Evolutionary conservation across 2,797 vertebrate genomes (phyloP), one percentile per base, ranked within the genome.

Genomic region (Acanthopagrus latus): DNA sequence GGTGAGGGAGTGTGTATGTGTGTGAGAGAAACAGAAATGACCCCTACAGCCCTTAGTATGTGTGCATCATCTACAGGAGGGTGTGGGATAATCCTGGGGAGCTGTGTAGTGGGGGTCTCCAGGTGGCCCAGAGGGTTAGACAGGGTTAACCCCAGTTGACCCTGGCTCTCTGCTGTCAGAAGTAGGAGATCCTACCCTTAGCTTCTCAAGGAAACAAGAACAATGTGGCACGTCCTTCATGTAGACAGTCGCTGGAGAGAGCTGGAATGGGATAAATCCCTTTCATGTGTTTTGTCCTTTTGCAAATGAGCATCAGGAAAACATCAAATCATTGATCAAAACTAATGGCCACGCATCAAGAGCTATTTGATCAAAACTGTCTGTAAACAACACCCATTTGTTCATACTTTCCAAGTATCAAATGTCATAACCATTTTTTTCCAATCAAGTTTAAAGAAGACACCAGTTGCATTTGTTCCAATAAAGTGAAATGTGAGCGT

Each of bases 71-170:
- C 74, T 66, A 50, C 73, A 81, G 85, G 80, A 85, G 85, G 80
- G 52, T 88, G 84, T 84, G 81, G 81, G 87, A 86, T 90, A 88
- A 92, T 93, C 88, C 79, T 76, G 54, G 68, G 72, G 81, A 85
- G 83, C 73, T 68, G 71, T 72, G 67, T 7, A 43, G 76, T 17
- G 68, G 81, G 89, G 86, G 74, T 91, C 86, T 92, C 89, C 90
- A 94, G 93, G 91, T 92, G 92, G 91, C 80, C 80, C 46, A 80
- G 59, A 77, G 76, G 86, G 90, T 91, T 84, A 86, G 83, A 55
- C 75, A 20, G 90, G 77, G 86, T 92, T 94, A 94, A 95, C 92
- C 93, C 92, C 83, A 76, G 80, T 84, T 93, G 88, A 94, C 90
- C 91, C 85, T 10, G 72, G 68, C 72, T 87, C 66, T 76, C 51